Conservation (phyloP, 2,113 vertebrate genomes). For the Brachypteracias leptosomus region DNA sequence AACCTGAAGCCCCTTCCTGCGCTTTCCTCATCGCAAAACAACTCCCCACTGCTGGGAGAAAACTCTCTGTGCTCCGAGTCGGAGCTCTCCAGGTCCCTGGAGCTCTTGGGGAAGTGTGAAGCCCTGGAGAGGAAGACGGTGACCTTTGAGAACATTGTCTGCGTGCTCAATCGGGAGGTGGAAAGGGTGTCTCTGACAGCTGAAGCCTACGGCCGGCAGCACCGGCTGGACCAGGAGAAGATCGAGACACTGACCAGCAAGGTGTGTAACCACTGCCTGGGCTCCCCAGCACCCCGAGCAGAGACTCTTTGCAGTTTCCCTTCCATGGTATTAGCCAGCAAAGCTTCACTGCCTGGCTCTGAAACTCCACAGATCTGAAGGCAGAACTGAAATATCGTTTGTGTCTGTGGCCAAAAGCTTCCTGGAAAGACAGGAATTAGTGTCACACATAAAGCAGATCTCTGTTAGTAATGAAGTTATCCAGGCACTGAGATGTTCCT, state of each 20-base stretch:
- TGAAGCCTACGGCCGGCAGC: constrained; percentile 85
- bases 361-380: background rate
- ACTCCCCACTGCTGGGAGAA: background rate
- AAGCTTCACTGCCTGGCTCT: background rate
- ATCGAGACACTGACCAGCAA: constrained; percentile 84
- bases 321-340: background rate
- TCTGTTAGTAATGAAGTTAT: background rate
- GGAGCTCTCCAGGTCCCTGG: constrained; percentile 37
- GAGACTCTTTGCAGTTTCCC: background rate
- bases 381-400: background rate
- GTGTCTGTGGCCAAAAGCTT: background rate
- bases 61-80: background rate
- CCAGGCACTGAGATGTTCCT: background rate
- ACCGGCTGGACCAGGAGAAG: constrained; percentile 87
- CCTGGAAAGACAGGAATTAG: background rate
- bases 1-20: background rate
- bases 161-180: constrained; percentile 91
- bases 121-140: constrained; percentile 82
- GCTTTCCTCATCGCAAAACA: constrained; percentile 5
- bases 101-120: constrained; percentile 82
- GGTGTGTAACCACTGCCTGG: constrained; percentile 65
- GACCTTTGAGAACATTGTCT: constrained; percentile 91
- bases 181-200: constrained; percentile 81
- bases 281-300: background rate
- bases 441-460: background rate